These are phyloP conservation scores for Bradypus variegatus DNA, from an alignment of 2,797 vertebrate species.

Conservation along the genomic window DNA sequence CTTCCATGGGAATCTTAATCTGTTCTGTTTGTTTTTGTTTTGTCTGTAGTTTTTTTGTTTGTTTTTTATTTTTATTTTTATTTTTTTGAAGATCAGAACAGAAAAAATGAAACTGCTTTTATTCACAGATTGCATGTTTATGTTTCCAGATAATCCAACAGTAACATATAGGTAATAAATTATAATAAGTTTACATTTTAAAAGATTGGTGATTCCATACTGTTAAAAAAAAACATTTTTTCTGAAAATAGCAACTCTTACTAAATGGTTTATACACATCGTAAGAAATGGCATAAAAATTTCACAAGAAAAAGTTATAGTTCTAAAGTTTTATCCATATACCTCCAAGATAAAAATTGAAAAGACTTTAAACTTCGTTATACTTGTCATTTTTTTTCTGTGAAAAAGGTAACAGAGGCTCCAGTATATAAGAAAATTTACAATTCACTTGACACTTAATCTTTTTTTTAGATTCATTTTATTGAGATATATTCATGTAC, in stretches of 20 bases:
- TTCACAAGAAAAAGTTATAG: background rate
- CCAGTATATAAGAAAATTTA: background rate
- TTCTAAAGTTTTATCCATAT: background rate
- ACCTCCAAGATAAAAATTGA: background rate
- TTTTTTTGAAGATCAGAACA: background rate
- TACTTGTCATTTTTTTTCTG: background rate
- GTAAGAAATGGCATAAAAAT: conserved; percentile 21
- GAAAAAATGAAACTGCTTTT: background rate
- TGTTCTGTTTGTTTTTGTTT: no score
- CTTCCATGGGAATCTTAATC: no score
- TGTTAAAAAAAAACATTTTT: background rate
- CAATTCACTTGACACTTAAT: background rate
- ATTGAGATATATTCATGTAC: no score
- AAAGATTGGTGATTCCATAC: background rate
- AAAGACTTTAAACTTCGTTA: background rate
- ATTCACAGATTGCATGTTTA: background rate
- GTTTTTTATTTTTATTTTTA: background rate
- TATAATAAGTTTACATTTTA: background rate
- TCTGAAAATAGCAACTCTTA: background rate
- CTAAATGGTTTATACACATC: background rate
- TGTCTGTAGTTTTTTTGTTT: no score
- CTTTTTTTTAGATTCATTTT: no score
- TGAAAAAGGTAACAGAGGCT: background rate
- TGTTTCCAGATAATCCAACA: background rate
- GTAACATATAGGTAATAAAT: background rate